Base-by-base conservation (phyloP, 2,888 invertebrate genomes). In the Cryptus viduatorius region DNA sequence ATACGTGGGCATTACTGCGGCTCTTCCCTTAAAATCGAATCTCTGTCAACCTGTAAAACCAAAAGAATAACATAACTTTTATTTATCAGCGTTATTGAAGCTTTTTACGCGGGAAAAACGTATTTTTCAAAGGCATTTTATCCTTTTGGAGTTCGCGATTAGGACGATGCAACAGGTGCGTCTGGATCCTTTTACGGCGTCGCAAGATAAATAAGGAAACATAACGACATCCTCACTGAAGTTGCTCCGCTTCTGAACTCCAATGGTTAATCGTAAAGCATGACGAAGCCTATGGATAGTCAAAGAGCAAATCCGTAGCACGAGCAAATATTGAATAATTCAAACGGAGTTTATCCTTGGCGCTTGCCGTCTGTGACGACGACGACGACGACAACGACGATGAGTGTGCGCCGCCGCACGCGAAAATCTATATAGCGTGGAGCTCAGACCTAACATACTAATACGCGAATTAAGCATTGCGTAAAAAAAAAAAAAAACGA, bases 1-100 rank as follows among this genome's bases (percentile, higher is more conserved):
- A 88, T 93, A 93, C 88, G 93, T 94, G 91, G 94, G 93, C 94
- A 94, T 94, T 87, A 92, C 93, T 91, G 91, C 91, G 61, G 72
- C 77, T 83, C 79, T 79, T 82, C 31, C 29, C 82, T 82, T 46
- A 82, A 78, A 69, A 69, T 82, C 64, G 85, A 87, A 86, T 85
- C 78, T 75, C 59, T 59, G 61, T 85, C 73, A 71, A 86, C 86
- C 87, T 86, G 87, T 81, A 44, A 78, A 85, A 85, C 10, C 79
- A 76, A 73, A 61, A 68, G 71, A 53, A 72, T 73, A 4, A 48
- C 4, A 37, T 8, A 37, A 37, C 4, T 37, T 37, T 37, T 37
- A 37, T 37, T 37, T 8, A 37, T 37, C 8, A 37, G 1, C 37
- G 37, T 37, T 37, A 7, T 16, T 16, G 16, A n/a, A 19, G 19